Base-by-base conservation (phyloP, 2,113 vertebrate species). In the Arothron firmamentum region DNA sequence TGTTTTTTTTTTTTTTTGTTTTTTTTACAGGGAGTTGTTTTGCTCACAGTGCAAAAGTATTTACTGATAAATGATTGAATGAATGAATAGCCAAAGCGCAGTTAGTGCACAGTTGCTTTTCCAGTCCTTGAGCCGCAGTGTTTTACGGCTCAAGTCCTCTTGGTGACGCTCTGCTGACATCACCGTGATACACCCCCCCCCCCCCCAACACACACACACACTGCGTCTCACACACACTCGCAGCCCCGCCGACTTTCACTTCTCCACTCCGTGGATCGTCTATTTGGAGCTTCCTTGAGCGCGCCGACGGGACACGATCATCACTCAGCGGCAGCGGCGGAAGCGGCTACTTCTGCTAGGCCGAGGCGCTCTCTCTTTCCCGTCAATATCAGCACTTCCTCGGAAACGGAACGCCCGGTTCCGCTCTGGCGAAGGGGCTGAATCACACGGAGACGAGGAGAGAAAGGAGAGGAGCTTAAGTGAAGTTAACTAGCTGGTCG, bases 81-180 rank as follows among this genome's bases (percentile, higher is more conserved):
- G 16, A 3, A 45, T 14, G 12, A 45, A 45, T 45, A 16, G 5
- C 2, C 4, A 28, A 5, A 28, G 34, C 34, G 34, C n/a, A n/a
- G n/a, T n/a, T n/a, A n/a, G n/a, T n/a, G n/a, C 34, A 38, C 34
- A 11, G 1, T 9, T 11, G 8, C 34, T 9, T 38, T 38, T 11
- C 34, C 34, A 38, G 34, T 10, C 34, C 34, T 12, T 46, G 45
- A n/a, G 45, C 45, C 45, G 45, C 45, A 16, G 15, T n/a, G 3
- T 13, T 45, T 63, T 82, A 62, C 83, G 58, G 67, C 72, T 73
- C 1, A 41, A 72, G 71, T 63, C 82, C 86, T 80, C 77, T 84
- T 81, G 86, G 85, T 86, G 87, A 85, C 88, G 87, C 82, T 88
- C 69, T 78, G 77, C 73, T 88, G 85, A 88, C 88, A 82, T 90